These are phyloP conservation scores for Mythimna lalbum DNA, from an alignment of 2,888 invertebrate genomes.

Conservation along the genomic window DNA sequence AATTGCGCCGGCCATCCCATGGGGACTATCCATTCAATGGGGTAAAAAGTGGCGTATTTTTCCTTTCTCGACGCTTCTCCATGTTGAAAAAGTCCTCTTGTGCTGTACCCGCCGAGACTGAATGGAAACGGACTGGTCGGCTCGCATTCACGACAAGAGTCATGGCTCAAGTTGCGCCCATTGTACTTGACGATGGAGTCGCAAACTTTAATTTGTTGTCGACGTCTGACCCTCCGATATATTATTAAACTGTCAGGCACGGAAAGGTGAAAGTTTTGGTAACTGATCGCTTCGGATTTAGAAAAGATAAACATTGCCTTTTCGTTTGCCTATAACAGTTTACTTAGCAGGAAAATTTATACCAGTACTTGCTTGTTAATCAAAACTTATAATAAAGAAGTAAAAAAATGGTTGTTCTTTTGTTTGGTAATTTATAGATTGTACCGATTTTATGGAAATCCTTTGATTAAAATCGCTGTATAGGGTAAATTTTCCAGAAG, in stretches of 20 bases:
- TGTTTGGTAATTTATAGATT: too few species aligned
- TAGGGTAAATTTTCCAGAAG: too few species aligned
- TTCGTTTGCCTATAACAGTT: neutral
- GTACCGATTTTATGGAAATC: too few species aligned
- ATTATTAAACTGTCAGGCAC: conserved; percentile 29
- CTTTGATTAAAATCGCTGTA: too few species aligned
- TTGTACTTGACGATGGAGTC: conserved; percentile 14
- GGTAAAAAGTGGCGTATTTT: conserved; percentile 43
- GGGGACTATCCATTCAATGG: conserved; percentile 51
- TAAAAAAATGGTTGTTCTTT: too few species aligned
- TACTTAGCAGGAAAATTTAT: too few species aligned
- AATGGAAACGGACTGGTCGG: conserved; percentile 41
- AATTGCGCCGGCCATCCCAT: conserved; percentile 34
- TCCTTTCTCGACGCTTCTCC: conserved; percentile 7
- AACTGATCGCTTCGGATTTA: conserved; percentile 1
- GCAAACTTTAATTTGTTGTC: conserved; percentile 32
- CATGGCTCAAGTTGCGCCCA: conserved; percentile 16
- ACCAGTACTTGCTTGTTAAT: too few species aligned
- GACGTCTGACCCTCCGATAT: conserved; percentile 18
- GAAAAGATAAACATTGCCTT: conserved; percentile 8
- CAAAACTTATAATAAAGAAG: too few species aligned
- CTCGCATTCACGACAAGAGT: conserved; percentile 29
- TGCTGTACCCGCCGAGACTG: conserved; percentile 22
- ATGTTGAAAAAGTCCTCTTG: conserved; percentile 32
- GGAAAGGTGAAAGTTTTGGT: conserved; percentile 15